phyloP scores from a whole-genome alignment of 2,113 vertebrate species.

The Apteryx owenii region DNA sequence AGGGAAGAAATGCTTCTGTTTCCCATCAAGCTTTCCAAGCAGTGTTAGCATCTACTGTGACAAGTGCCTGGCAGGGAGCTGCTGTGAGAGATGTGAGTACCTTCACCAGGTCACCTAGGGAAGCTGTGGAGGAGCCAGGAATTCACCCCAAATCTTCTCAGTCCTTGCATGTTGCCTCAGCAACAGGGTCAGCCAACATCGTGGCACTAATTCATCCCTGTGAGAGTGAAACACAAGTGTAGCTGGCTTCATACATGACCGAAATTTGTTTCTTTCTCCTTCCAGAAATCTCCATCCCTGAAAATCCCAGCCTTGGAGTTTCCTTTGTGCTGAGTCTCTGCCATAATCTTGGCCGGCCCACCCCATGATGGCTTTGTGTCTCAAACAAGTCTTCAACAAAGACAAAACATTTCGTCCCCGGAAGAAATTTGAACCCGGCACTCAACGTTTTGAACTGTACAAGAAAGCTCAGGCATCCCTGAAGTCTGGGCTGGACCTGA shows the following conservation, averaged over 20 bases:
- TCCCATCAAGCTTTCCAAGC: neutral
- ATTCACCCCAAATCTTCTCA: neutral
- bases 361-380: conserved; percentile 88
- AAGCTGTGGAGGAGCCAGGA: neutral
- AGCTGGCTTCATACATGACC: neutral
- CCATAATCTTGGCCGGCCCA: neutral
- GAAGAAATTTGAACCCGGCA: conserved; percentile 94
- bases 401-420: conserved; percentile 95
- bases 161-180: neutral
- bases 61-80: neutral
- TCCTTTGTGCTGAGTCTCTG: neutral
- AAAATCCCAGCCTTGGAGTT: conserved; percentile 7
- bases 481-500: conserved; percentile 94
- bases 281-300: conserved; percentile 13
- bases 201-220: fast-evolving
- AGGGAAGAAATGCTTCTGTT: neutral
- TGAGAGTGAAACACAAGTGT: fast-evolving
- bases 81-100: neutral
- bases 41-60: neutral
- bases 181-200: neutral
- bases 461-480: conserved; percentile 97
- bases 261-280: neutral
- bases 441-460: conserved; percentile 94
- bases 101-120: neutral
- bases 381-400: conserved; percentile 97